Evolutionary conservation across 2,113 vertebrate species (phyloP).

Genomic region (Chelonoidis abingdonii): DNA sequence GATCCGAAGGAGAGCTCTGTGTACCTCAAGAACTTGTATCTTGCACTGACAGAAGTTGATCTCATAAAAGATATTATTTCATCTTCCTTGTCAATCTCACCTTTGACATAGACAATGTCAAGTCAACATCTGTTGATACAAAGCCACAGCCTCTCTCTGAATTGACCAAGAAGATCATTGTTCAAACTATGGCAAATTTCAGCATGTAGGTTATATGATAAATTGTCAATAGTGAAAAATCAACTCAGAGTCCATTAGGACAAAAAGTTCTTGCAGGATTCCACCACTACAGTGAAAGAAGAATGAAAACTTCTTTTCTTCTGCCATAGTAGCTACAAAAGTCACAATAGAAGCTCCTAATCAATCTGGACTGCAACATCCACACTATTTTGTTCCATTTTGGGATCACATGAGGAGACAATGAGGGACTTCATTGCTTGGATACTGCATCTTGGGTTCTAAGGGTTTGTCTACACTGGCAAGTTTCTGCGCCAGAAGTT

Average conservation of each 20-base stretch:
- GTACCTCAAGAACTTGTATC: no score
- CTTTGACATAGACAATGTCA: background rate
- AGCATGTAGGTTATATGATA: background rate
- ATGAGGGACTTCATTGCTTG: background rate
- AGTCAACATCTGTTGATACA: background rate
- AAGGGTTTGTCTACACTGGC: no score
- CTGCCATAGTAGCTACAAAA: background rate
- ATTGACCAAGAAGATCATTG: background rate
- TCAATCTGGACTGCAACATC: background rate
- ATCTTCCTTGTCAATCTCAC: no score
- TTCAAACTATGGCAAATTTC: background rate
- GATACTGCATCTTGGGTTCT: background rate
- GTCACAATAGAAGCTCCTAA: background rate
- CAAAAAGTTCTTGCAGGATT: background rate
- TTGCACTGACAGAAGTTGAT: no score
- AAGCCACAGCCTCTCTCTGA: background rate
- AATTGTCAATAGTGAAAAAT: background rate
- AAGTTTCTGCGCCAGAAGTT: no score
- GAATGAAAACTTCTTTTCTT: background rate
- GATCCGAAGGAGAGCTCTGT: no score
- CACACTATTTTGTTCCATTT: background rate
- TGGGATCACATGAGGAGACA: background rate
- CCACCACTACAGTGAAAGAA: background rate
- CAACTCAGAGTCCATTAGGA: background rate
- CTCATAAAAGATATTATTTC: no score